Evolutionary conservation across 1,140 invertebrate species (phyloP).

Genomic region (Danaus melanippus): DNA sequence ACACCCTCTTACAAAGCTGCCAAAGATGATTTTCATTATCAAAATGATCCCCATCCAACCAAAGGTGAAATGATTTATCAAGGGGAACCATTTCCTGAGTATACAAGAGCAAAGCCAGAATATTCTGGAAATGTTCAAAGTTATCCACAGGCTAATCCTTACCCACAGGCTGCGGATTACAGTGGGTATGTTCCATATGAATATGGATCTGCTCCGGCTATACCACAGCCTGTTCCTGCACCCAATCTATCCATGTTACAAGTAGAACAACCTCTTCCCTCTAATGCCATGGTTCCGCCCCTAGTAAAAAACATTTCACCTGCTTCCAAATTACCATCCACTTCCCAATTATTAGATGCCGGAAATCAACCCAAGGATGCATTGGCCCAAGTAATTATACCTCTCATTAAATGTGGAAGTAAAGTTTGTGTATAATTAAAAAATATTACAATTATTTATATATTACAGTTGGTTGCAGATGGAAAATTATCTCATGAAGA

Average conservation of each 20-base stretch:
- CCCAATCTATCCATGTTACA: constrained; percentile 17
- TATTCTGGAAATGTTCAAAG: constrained; percentile 16
- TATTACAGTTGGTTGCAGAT: constrained; percentile 63
- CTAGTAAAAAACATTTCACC: constrained; percentile 17
- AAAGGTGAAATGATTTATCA: constrained; percentile 18
- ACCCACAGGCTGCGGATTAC: constrained; percentile 33
- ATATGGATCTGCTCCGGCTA: constrained; percentile 24
- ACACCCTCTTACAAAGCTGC: not conserved
- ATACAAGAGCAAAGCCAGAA: constrained; percentile 14
- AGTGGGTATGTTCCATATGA: constrained; percentile 33
- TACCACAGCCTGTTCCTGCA: constrained; percentile 37
- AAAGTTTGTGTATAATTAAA: constrained; percentile 6
- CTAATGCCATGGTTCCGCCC: constrained; percentile 26
- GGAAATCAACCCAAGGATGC: constrained; percentile 38
- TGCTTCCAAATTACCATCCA: constrained; percentile 2
- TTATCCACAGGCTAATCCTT: constrained; percentile 20
- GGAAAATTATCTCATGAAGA: constrained; percentile 61
- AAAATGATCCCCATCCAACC: constrained; percentile 22
- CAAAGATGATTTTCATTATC: constrained; percentile 45
- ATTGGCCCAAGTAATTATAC: constrained; percentile 59
- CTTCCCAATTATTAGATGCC: constrained; percentile 6
- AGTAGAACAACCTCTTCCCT: constrained; percentile 12
- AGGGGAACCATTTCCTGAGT: constrained; percentile 10
- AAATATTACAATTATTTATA: constrained; percentile 8
- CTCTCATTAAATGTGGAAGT: constrained; percentile 5